Conservation (phyloP, 1,140 invertebrate species). For the Orchestia grillus region DNA sequence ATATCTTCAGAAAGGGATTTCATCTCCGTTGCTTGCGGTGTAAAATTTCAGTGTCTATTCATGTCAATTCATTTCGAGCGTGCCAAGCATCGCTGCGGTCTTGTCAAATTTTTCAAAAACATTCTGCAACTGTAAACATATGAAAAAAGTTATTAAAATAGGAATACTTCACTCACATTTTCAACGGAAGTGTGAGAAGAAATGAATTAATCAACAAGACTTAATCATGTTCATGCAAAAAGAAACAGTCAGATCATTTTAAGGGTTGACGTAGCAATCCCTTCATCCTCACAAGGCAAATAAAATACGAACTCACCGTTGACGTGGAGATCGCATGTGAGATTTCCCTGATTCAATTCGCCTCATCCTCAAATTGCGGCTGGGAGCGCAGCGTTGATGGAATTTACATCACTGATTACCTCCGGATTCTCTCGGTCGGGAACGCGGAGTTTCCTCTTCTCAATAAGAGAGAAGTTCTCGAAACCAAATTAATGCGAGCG, state of each 20-base stretch:
- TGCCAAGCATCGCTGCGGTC: background rate
- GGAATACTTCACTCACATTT: background rate
- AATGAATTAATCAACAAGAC: background rate
- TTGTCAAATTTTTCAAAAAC: background rate
- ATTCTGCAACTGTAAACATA: background rate
- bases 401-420: slow-evolving; percentile 1
- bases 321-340: background rate
- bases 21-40: background rate
- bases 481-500: background rate
- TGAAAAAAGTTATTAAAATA: background rate
- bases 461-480: background rate
- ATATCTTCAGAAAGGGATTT: background rate
- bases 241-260: background rate
- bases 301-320: background rate
- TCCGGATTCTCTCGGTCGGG: background rate
- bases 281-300: background rate
- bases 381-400: background rate
- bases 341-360: background rate
- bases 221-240: background rate
- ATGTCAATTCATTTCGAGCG: background rate
- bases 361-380: background rate
- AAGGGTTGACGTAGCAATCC: background rate
- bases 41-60: background rate
- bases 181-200: background rate
- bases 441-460: background rate